Conservation (phyloP, 2,113 vertebrate genomes). For the Myiagra hebetior region DNA sequence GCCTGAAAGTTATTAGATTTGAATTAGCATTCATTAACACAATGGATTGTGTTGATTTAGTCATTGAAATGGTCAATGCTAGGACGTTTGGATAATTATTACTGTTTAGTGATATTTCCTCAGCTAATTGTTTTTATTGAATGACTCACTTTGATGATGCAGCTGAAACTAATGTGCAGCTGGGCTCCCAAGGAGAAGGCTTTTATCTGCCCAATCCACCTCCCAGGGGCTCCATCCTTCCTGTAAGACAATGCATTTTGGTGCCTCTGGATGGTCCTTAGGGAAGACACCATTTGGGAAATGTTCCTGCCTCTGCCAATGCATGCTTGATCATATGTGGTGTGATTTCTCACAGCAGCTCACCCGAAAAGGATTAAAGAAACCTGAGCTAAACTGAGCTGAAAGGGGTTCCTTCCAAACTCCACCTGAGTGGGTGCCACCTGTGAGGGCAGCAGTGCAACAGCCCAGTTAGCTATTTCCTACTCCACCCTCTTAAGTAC, state of each 20-base stretch:
- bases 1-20: conserved; percentile 65
- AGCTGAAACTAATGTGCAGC: conserved; percentile 29
- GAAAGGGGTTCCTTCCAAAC: neutral
- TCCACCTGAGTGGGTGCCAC: neutral
- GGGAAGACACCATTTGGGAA: neutral
- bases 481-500: neutral
- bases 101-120: conserved; percentile 60
- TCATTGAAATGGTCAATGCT: conserved; percentile 66
- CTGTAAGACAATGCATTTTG: neutral
- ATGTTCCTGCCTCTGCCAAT: neutral
- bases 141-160: conserved; percentile 60
- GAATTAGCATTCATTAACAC: conserved; percentile 67
- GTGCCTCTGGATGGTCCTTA: neutral
- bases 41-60: conserved; percentile 68
- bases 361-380: neutral
- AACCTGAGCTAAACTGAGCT: neutral
- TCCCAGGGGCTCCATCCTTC: neutral
- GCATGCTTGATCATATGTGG: neutral
- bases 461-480: neutral
- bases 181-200: neutral
- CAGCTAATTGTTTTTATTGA: conserved; percentile 73
- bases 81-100: conserved; percentile 70
- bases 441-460: neutral
- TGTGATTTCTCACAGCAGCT: neutral
- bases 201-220: neutral